These are phyloP conservation scores for Xenopus laevis DNA, from an alignment of 2,113 vertebrate species.

Conservation along the genomic window DNA sequence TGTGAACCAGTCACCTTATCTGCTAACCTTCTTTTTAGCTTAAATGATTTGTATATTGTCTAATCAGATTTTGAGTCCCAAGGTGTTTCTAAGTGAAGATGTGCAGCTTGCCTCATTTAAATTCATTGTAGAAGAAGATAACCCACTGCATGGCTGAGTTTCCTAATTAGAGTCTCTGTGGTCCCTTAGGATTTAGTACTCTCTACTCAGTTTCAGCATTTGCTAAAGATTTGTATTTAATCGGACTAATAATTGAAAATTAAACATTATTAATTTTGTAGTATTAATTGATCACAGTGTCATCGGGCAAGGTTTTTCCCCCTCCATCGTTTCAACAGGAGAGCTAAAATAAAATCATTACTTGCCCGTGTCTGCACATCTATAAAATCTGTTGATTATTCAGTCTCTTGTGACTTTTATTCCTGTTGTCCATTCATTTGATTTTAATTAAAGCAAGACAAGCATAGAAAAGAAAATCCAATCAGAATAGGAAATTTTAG, in stretches of 20 bases:
- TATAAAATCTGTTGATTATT: constrained; percentile 51
- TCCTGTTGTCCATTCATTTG: constrained; percentile 44
- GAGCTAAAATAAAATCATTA: constrained; percentile 51
- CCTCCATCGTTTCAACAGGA: constrained; percentile 18
- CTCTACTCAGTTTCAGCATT: constrained; percentile 43
- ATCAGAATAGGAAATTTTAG: background rate
- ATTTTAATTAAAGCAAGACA: constrained; percentile 52
- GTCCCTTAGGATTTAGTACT: constrained; percentile 53
- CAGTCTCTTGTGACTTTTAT: constrained; percentile 38
- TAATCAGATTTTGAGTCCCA: constrained; percentile 52
- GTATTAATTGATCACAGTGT: constrained; percentile 52
- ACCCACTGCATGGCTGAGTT: constrained; percentile 53
- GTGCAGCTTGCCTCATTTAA: constrained; percentile 53
- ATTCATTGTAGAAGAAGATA: constrained; percentile 53
- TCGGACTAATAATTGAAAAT: constrained; percentile 50
- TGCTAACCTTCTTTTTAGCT: constrained; percentile 48
- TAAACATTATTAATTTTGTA: constrained; percentile 55
- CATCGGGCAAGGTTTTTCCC: constrained; percentile 23
- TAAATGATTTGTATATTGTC: constrained; percentile 48
- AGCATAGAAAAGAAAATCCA: constrained; percentile 36
- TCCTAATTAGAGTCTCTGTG: constrained; percentile 56
- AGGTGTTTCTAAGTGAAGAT: constrained; percentile 43
- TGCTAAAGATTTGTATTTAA: constrained; percentile 50
- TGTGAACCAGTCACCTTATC: constrained; percentile 41
- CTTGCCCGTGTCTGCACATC: constrained; percentile 44